Evolutionary conservation across 2,797 vertebrate genomes (phyloP), one percentile per base, ranked within the genome.

Genomic region (Pristis pectinata): DNA sequence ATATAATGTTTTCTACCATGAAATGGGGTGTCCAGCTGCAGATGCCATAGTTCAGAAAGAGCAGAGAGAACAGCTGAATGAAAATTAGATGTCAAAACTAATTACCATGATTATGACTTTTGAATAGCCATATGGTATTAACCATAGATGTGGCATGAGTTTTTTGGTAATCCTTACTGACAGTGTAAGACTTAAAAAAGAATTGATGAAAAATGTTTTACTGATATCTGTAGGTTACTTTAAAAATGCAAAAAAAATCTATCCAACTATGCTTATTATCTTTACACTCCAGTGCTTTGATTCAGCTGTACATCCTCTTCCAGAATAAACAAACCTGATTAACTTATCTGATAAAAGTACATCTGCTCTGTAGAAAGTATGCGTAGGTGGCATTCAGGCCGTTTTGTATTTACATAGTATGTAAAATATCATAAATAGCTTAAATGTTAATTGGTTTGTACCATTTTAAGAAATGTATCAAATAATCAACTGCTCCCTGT

Each of bases 61-160:
- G 30, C 92, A 74, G 13, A 17, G 15, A n/a, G 70, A 94, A 94
- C 67, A 97, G 96, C 96, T 96, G 97, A 97, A 97, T 97, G 97
- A 97, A 98, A 98, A 98, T 97, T 96, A 97, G 96, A 96, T 97
- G 96, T 97, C 97, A 97, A 96, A 96, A 97, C 96, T 98, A 97
- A 98, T 98, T 98, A 98, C 97, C 97, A 97, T 98, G 97, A 98
- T 98, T 97, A 97, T 96, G 95, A 95, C 95, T 96, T 96, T 96
- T 96, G 96, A 97, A 96, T 96, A 95, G 96, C 96, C 96, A 95
- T 96, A 96, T 97, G 97, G 97, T 96, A 95, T 27, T 95, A 96
- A 96, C 95, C 95, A 96, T 59, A 95, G 95, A 95, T 94, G 91
- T 95, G 87, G 95, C 30, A 44, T 24, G 94, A 22, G 49, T n/a